phyloP scores from a whole-genome alignment of 2,888 invertebrate species.

The Heliconius erato region DNA sequence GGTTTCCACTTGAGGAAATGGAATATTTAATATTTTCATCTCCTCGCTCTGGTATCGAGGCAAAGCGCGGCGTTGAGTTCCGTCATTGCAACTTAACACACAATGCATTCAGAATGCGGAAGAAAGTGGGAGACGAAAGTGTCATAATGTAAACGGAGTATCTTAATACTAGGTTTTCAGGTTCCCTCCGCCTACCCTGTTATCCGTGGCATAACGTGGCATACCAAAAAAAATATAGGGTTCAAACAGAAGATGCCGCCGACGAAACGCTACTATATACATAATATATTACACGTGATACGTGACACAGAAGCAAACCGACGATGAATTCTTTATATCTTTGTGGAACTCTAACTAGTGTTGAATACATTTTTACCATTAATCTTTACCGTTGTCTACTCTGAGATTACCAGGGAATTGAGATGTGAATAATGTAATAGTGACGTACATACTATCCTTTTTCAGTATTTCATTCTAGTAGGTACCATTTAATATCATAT shows the following conservation, averaged over 20 bases:
- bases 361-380: slow-evolving; percentile 22
- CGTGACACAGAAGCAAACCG: neutral
- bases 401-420: slow-evolving; percentile 13
- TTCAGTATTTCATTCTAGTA: no score
- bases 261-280: no score
- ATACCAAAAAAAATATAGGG: neutral
- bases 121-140: neutral
- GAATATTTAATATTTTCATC: no score
- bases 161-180: neutral
- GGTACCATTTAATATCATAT: no score
- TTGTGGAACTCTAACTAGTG: slow-evolving; percentile 8
- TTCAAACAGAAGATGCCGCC: no score
- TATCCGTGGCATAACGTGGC: neutral
- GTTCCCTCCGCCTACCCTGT: neutral
- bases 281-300: no score
- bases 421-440: slow-evolving; percentile 15
- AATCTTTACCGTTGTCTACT: slow-evolving; percentile 23
- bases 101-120: neutral
- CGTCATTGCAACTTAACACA: neutral
- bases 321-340: neutral
- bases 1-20: no score
- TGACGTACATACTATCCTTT: neutral
- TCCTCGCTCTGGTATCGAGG: no score
- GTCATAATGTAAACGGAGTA: neutral
- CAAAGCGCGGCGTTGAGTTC: neutral